Evolutionary conservation across 2,113 vertebrate species (phyloP).

Genomic region (Mixornis gularis): DNA sequence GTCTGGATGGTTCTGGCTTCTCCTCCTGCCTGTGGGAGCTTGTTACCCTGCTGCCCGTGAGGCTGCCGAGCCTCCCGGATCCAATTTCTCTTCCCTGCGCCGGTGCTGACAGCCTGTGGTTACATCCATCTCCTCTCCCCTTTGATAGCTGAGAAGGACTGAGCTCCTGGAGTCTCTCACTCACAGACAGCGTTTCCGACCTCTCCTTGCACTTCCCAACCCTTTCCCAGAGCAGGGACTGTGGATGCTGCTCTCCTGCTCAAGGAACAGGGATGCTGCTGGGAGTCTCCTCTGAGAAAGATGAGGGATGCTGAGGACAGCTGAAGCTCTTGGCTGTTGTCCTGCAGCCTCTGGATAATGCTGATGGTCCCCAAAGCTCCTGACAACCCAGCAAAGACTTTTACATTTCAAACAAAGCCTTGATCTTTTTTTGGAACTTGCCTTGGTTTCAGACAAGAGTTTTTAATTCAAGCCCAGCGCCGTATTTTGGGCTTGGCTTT

Average conservation of each 20-base stretch:
- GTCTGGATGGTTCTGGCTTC: background rate
- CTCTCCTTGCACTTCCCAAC: background rate
- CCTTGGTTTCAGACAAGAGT: slow-evolving; percentile 52
- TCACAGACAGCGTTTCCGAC: accelerated
- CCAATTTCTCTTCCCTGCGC: background rate
- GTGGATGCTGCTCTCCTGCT: background rate
- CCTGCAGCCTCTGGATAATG: background rate
- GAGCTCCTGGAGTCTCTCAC: background rate
- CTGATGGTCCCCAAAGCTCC: background rate
- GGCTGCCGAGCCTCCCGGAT: background rate
- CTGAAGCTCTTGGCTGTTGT: background rate
- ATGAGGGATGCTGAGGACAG: background rate
- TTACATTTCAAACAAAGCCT: slow-evolving; percentile 48
- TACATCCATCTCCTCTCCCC: background rate
- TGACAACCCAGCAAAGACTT: slow-evolving; percentile 16
- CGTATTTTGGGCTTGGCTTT: slow-evolving; percentile 55
- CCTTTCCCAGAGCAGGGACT: background rate
- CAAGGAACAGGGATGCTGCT: background rate
- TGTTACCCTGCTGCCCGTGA: background rate
- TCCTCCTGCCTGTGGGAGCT: slow-evolving; percentile 21
- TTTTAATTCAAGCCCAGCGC: slow-evolving; percentile 53
- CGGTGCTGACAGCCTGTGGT: background rate
- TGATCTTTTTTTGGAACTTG: slow-evolving; percentile 55
- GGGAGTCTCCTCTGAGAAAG: background rate
- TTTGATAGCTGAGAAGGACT: background rate